Percentiles rank a stretch among this genome's conserved stretches.
These are phyloP conservation scores for Tragelaphus imberbis DNA, from an alignment of 2,113 vertebrate genomes.

Conservation along the genomic window DNA sequence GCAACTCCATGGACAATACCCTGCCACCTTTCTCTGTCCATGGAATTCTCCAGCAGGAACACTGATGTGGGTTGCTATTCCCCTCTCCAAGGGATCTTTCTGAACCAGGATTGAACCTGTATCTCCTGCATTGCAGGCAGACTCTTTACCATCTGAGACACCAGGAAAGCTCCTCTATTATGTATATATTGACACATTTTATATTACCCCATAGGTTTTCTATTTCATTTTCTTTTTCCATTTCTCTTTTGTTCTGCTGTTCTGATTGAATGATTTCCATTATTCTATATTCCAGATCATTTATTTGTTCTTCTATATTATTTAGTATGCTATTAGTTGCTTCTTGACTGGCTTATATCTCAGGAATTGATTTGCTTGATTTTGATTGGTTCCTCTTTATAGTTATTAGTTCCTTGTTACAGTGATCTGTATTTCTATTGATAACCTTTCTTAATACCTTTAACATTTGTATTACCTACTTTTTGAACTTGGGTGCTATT, in stretches of 20 bases:
- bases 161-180: not conserved
- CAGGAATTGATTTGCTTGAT: not conserved
- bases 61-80: not conserved
- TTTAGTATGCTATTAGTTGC: not conserved
- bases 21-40: not conserved
- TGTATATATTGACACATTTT: not conserved
- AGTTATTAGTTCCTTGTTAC: not conserved
- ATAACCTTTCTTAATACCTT: not conserved
- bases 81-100: not conserved
- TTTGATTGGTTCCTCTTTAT: not conserved
- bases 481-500: not conserved
- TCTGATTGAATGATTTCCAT: not conserved
- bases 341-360: not conserved
- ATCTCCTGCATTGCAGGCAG: not conserved
- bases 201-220: not conserved
- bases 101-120: not conserved
- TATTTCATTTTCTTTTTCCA: not conserved
- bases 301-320: not conserved
- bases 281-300: not conserved
- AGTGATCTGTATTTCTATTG: not conserved
- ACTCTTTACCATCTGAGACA: not conserved
- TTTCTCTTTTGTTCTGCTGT: not conserved
- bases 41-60: not conserved
- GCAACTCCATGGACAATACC: not conserved
- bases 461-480: not conserved